Percentiles rank a stretch among this genome's conserved stretches.
Conservation (phyloP, 2,888 invertebrate genomes). For the Physocephala rufipes region DNA sequence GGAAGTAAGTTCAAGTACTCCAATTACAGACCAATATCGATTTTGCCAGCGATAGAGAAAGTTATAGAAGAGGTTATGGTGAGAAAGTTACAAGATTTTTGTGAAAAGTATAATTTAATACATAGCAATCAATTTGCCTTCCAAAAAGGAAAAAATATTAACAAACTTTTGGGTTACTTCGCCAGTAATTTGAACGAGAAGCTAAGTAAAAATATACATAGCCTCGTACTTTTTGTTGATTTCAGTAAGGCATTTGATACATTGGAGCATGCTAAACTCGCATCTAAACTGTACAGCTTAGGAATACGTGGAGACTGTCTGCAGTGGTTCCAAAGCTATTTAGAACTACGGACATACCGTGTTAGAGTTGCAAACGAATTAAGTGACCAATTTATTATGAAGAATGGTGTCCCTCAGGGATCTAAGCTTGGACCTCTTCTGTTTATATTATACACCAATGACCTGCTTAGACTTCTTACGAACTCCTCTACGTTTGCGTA, state of each 20-base stretch:
- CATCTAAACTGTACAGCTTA: not conserved
- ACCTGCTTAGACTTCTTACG: not conserved
- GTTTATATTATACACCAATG: constrained; percentile 7
- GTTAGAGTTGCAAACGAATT: not conserved
- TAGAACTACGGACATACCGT: not conserved
- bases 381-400: not conserved
- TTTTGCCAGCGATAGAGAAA: too few relatives aligned
- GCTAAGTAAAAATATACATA: too few relatives aligned
- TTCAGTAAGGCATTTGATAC: constrained; percentile 6
- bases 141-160: not conserved
- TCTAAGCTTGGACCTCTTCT: not conserved
- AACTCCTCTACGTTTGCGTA: not conserved
- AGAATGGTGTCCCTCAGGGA: not conserved
- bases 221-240: not conserved
- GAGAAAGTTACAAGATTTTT: too few relatives aligned
- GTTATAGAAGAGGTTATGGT: too few relatives aligned
- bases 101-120: too few relatives aligned
- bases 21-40: too few relatives aligned
- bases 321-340: not conserved
- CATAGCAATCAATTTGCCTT: too few relatives aligned
- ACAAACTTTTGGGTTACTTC: too few relatives aligned
- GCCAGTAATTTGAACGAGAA: too few relatives aligned
- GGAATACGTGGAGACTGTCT: not conserved
- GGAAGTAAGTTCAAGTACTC: too few relatives aligned
- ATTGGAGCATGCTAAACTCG: not conserved